Conservation (phyloP, 2,888 invertebrate genomes). For the Willowsia nigromaculata region DNA sequence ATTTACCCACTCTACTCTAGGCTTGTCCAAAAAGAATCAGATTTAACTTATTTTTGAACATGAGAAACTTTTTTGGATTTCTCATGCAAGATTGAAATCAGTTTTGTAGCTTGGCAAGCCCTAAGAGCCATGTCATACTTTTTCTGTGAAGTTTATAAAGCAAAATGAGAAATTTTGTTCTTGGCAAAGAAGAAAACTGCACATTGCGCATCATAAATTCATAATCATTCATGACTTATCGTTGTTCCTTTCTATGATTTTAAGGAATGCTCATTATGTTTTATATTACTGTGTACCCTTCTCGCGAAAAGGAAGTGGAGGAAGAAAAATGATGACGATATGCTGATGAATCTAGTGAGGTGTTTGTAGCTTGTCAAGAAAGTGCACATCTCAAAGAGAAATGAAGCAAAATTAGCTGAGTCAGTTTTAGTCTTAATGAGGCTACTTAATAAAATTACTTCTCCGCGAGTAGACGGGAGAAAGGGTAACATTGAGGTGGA, state of each 20-base stretch:
- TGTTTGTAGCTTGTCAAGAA: slow-evolving; percentile 51
- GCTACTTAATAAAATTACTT: slow-evolving; percentile 20
- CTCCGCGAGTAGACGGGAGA: not conserved
- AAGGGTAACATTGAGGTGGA: too few species aligned
- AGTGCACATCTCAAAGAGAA: not conserved
- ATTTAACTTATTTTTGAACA: not conserved
- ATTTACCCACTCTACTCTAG: not conserved
- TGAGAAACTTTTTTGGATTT: slow-evolving; percentile 39
- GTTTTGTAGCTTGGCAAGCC: not conserved
- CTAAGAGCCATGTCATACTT: not conserved
- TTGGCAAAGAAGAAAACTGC: not conserved
- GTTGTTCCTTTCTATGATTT: not conserved
- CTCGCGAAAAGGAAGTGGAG: not conserved
- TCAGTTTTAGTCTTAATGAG: slow-evolving; percentile 59
- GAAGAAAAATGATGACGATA: not conserved
- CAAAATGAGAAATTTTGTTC: slow-evolving; percentile 32
- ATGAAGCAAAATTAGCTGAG: slow-evolving; percentile 49
- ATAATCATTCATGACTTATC: not conserved
- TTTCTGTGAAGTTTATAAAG: too few species aligned
- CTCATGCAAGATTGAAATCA: slow-evolving; percentile 46
- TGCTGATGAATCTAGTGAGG: not conserved
- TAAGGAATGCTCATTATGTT: slow-evolving; percentile 48
- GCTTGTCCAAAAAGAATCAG: not conserved
- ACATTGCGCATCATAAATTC: not conserved
- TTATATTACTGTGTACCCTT: not conserved